Evolutionary conservation across 2,888 invertebrate genomes (phyloP), one percentile per base, ranked within the genome.

Genomic region (Drosophila crucigera): DNA sequence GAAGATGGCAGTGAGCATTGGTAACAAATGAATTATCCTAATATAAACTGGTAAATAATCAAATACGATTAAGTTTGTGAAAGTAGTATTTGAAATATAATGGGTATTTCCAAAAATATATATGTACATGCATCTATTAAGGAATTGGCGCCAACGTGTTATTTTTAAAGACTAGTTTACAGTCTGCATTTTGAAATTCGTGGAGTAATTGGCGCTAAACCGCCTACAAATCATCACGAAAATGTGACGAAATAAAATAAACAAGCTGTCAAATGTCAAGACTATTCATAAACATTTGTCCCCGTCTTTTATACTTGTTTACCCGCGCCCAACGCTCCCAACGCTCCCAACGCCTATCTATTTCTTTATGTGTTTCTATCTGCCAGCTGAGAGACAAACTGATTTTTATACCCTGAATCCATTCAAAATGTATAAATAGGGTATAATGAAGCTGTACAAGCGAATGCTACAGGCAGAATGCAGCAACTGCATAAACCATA

Each of bases 171-270:
- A 82, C 85, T 67, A 66, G 86, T 90, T 83, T 70, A 74, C 80
- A 73, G 87, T 73, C 76, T 70, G 60, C 63, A 76, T 69, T 60
- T 73, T 80, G 85, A 90, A 84, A 80, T 78, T 74, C 74, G 75
- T 78, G 89, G 74, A 89, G 90, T 87, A 91, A 80, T 85, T 82
- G 79, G 85, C 82, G 84, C 84, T 78, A 86, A 92, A 91, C 91
- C 90, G 90, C 91, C 91, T 89, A 91, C 92, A 92, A 91, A 92
- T 91, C 91, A 85, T 89, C 89, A 88, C 80, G 79, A 79, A 84
- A 90, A 91, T 87, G 91, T 91, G 91, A 91, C 91, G 90, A 92
- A 91, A 90, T 91, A 90, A 91, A 91, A 92, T 92, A 92, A 92
- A 92, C 92, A 92, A 89, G 82, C 91, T 91, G 92, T 90, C 91